Conservation (phyloP, 2,113 vertebrate genomes). For the Xiphophorus hellerii region DNA sequence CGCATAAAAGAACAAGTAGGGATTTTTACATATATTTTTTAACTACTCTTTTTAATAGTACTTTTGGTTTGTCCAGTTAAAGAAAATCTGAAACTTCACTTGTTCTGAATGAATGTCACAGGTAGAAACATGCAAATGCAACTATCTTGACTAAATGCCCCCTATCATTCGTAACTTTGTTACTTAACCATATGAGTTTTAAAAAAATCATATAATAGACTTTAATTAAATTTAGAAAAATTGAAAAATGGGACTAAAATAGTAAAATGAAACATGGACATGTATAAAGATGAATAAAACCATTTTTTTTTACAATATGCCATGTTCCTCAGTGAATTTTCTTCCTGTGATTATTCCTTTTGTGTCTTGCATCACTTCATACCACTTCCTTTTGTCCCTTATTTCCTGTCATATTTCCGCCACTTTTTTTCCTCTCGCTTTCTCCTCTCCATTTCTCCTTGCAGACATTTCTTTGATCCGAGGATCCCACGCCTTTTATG, state of each 20-base stretch:
- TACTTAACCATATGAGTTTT: not conserved
- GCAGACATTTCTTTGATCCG: conserved; percentile 72
- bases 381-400: conserved; percentile 23
- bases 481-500: conserved; percentile 61
- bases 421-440: conserved; percentile 1
- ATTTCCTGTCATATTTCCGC: conserved; percentile 24
- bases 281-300: not conserved
- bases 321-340: not conserved
- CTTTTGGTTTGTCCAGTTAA: too few relatives aligned
- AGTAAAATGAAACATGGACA: conserved; percentile 17
- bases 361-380: conserved; percentile 18
- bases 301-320: not conserved
- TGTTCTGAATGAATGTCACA: too few relatives aligned
- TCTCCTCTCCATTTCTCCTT: conserved; percentile 27
- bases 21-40: too few relatives aligned
- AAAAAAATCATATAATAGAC: not conserved
- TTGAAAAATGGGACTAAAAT: not conserved
- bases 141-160: not conserved
- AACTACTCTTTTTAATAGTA: too few relatives aligned
- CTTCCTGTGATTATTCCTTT: conserved; percentile 10
- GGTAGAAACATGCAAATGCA: not conserved
- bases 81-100: too few relatives aligned
- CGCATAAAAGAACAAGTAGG: too few relatives aligned
- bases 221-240: not conserved
- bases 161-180: not conserved